These are phyloP conservation scores for Python bivittatus DNA, from an alignment of 2,113 vertebrate species.

Conservation along the genomic window DNA sequence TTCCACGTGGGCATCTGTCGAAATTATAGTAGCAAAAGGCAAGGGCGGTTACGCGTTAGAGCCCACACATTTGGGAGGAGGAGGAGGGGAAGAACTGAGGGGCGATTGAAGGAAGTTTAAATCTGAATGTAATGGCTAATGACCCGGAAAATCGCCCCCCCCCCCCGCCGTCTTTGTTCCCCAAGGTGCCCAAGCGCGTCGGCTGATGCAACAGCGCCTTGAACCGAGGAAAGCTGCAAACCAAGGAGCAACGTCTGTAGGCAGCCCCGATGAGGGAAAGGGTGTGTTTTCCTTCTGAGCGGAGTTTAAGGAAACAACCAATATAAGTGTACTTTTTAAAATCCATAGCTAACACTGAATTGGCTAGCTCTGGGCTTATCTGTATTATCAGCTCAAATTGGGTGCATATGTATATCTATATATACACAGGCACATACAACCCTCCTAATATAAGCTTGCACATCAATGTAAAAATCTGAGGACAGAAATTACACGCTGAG, in stretches of 20 bases:
- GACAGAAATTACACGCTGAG: not conserved
- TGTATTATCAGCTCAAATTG: not conserved
- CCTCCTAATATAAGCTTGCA: too few species aligned
- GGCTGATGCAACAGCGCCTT: constrained; percentile 16
- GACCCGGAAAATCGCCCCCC: not conserved
- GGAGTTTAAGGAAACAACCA: not conserved
- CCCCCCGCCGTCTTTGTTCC: not conserved
- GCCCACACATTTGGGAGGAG: not conserved
- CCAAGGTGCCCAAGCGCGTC: not conserved
- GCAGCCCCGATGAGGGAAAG: not conserved
- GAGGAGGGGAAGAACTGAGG: not conserved
- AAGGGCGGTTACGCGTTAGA: not conserved
- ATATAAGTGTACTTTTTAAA: not conserved
- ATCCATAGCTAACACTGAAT: not conserved
- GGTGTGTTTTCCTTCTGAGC: too few species aligned
- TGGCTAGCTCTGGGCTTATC: not conserved
- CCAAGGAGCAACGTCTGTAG: not conserved
- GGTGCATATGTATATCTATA: not conserved
- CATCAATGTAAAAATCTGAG: not conserved
- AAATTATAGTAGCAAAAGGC: not conserved
- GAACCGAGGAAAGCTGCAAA: not conserved
- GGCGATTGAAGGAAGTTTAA: not conserved
- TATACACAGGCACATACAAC: too few species aligned
- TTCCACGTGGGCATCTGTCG: not conserved
- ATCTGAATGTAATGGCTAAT: not conserved